Base-by-base conservation (phyloP, 2,797 vertebrate genomes). In the Psittacula echo region DNA sequence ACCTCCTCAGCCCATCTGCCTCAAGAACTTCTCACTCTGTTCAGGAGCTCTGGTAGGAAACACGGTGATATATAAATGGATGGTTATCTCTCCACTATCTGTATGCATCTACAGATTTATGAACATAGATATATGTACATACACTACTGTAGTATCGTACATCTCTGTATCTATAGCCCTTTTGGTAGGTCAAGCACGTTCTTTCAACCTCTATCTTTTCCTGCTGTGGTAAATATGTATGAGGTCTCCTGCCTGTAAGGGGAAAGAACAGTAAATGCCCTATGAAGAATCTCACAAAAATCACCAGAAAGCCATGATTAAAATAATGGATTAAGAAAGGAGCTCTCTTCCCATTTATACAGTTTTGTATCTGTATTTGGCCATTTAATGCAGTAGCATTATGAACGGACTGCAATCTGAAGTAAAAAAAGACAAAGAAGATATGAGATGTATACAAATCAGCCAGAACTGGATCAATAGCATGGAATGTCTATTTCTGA, bases 41-140 rank as follows among this genome's bases (percentile, higher is more conserved):
- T 87, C 27, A 64, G 41, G 18, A 93, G n/a, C 17, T 72, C 53
- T 6, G 3, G 10, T 44, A 62, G 26, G 30, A 85, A 90, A 66
- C 0, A 0, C 19, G 47, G 20, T 4, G 7, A 23, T 62, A 48
- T 5, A 6, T 10, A 72, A 87, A 62, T 0, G 1, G 7, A 37
- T 65, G 7, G 32, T n/a, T 75, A 26, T 65, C 26, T 75, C 34
- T 30, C 19, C 50, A 81, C 3, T 29, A 62, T 16, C 12, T 75
- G 24, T 17, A 51, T 13, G 5, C 17, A 42, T 41, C 56, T 75
- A 72, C 21, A 67, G 37, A 72, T 66, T 64, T 65, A 60, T 77
- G 10, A 85, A 85, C 20, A 51, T 3, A 6, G 47, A 44, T 11
- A 27, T n/a, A 7, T 18, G 9, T 21, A 13, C 3, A 2, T n/a